These are phyloP conservation scores for Eulemur albifrons DNA, from an alignment of 2,797 vertebrate species.

Conservation along the genomic window DNA sequence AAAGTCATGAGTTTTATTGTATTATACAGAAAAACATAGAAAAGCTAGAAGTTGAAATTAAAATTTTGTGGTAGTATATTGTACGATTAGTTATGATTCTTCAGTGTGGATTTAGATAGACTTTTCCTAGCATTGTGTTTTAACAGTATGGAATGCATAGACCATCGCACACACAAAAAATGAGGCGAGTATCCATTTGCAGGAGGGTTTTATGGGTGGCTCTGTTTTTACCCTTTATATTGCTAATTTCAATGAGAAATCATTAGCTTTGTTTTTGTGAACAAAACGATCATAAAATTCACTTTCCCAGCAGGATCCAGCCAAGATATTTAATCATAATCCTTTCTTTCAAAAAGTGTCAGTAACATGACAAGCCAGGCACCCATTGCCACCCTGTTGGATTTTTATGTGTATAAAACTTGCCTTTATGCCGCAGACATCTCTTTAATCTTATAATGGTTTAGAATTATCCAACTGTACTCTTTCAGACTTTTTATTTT, in stretches of 20 bases:
- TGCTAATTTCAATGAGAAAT: background rate
- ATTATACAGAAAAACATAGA: background rate
- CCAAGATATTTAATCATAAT: conserved; percentile 47
- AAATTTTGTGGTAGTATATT: background rate
- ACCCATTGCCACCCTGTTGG: background rate
- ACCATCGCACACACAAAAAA: background rate
- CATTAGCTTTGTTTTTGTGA: conserved; percentile 13
- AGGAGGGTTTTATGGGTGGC: background rate
- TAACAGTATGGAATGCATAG: background rate
- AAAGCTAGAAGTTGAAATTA: background rate
- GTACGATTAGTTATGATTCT: background rate
- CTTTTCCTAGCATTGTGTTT: background rate
- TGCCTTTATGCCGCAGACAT: conserved; percentile 17
- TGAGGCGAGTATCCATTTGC: background rate
- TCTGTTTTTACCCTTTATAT: background rate
- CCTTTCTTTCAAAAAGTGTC: conserved; percentile 28
- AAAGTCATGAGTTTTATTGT: background rate
- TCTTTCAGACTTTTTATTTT: conserved; percentile 45
- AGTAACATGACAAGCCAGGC: background rate
- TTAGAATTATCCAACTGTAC: conserved; percentile 37
- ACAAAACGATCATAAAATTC: background rate
- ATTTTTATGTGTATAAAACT: conserved; percentile 47
- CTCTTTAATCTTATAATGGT: conserved; percentile 67
- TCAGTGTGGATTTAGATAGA: background rate
- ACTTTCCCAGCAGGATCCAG: background rate